Base-by-base conservation (phyloP, 2,113 vertebrate genomes). In the rabbit (Oryctolagus cuniculus) region DNA sequence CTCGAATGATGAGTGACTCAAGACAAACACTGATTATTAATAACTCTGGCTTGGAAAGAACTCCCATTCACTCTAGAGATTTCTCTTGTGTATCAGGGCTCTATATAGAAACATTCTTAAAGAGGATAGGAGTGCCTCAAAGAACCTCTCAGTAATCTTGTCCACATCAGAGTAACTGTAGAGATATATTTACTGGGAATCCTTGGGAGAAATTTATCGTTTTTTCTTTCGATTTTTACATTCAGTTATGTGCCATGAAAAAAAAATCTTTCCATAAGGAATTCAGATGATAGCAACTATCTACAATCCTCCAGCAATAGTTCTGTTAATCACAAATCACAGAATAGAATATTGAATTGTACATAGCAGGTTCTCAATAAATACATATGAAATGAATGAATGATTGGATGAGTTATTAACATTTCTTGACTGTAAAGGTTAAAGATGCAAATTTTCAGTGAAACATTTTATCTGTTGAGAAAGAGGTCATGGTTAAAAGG, bases 401-500 rank as follows among this genome's bases (percentile, higher is more conserved):
- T n/a, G n/a, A n/a, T 51, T 38, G 9, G 63, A 72, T 51, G 24
- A 53, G 34, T 75, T 82, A 21, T 81, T 85, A 86, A 87, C 29
- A 88, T 63, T 75, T 91, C 13, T 70, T 81, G 17, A 89, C 8
- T 70, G 13, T 79, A 89, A 96, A 15, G 16, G 25, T 73, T 81
- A 78, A 77, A 70, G n/a, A 74, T 91, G 78, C 19, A 44, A 81
- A 87, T 70, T 91, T 29, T 34, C 80, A 88, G 55, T 70, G 55
- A 79, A 73, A 55, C 4, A 61, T 72, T 53, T 49, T 38, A 79
- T 9, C 27, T 90, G 6, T 9, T 38, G 5, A 83, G 63, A 75
- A 36, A 38, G 55, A 53, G 9, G 22, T 75, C 29, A 63, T 13
- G 78, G 63, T 69, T 36, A 49, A 80, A 77, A 31, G 16, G 17